These are phyloP conservation scores for Poecile atricapillus DNA, from an alignment of 2,113 vertebrate species.

Conservation along the genomic window DNA sequence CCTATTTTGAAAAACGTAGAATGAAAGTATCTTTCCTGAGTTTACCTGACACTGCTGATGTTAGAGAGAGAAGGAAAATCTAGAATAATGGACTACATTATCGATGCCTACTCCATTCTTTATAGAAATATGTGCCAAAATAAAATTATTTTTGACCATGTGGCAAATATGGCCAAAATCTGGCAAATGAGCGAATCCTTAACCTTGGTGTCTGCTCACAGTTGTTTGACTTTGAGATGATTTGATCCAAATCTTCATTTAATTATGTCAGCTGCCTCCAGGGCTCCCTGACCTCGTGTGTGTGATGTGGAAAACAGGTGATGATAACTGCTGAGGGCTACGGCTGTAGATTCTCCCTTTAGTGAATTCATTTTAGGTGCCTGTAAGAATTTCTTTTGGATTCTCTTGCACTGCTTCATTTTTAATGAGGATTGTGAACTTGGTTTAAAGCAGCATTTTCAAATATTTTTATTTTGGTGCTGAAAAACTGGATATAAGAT, in stretches of 20 bases:
- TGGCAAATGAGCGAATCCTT: neutral
- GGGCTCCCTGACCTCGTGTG: neutral
- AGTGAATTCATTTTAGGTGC: neutral
- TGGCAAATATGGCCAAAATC: neutral
- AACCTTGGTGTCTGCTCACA: neutral
- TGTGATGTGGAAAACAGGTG: neutral
- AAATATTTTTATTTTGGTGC: neutral
- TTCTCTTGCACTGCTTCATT: neutral
- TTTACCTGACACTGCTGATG: neutral
- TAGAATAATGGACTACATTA: neutral
- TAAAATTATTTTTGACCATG: neutral
- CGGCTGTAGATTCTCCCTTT: neutral
- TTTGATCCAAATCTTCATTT: neutral
- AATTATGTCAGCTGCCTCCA: neutral
- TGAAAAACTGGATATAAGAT: neutral
- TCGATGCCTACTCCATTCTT: neutral
- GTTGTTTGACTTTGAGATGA: neutral
- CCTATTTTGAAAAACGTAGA: neutral
- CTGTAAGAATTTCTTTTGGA: neutral
- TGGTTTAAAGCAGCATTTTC: neutral
- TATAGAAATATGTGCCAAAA: neutral
- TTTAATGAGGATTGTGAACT: neutral
- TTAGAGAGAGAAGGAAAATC: neutral
- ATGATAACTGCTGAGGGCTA: neutral
- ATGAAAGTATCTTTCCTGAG: neutral